Base-by-base conservation (phyloP, 2,797 vertebrate genomes). In the Epinephelus coioides region DNA sequence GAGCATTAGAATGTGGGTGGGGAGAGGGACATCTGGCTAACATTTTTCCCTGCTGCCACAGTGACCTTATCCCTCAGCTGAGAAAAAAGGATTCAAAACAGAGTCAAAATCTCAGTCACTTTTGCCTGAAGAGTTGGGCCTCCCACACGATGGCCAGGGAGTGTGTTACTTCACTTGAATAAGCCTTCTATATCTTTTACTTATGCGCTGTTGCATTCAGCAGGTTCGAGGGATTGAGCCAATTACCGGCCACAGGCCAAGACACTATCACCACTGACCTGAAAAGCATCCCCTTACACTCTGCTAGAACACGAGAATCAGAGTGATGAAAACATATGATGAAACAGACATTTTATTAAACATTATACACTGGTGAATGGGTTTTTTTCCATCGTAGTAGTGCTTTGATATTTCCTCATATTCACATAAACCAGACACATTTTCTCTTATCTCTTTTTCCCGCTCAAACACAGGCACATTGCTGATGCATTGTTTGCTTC, bases 381-480 rank as follows among this genome's bases (percentile, higher is more conserved):
- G 1, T 30, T 2, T 70, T 70, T 68, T 51, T 27, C 18, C 21
- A 40, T 40, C 43, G 55, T 13, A 34, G 43, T 3, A 7, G 25
- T 67, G 38, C 38, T 59, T 57, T 66, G 38, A 74, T 53, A 43
- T 66, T 69, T 44, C 34, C 47, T 40, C 4, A 49, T n/a, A 3
- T 66, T 30, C 25, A 51, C 27, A 30, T 51, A 49, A 69, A 53
- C 27, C 11, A 44, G 43, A 76, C 27, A 70, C 7, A 44, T 55
- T 73, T 61, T 67, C 49, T 67, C 18, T 43, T 69, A 57, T 78
- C 43, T 47, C 19, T 64, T 23, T 63, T 30, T 62, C 13, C 5
- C 4, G 44, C 11, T 59, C 3, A 65, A 62, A 19, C 47, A 62
- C 17, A 27, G 56, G 9, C 57, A 44, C 56, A 44, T 19, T 49